Base-by-base conservation (phyloP, 2,888 invertebrate species). In the Cloeon dipterum region DNA sequence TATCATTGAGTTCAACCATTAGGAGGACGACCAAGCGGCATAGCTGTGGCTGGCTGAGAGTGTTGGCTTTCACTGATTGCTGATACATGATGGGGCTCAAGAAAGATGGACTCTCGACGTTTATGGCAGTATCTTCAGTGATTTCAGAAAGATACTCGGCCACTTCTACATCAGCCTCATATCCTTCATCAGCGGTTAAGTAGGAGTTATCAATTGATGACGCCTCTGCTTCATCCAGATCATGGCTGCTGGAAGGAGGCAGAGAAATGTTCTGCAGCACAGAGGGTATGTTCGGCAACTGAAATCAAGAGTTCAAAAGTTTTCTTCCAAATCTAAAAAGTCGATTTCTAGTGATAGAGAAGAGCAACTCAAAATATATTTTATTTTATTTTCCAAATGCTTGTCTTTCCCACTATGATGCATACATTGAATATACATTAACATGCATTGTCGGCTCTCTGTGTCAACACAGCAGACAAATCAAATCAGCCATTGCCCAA, bases 91-190 rank as follows among this genome's bases (percentile, higher is more conserved):
- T 20, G 7, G 26, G 10, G 14, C n/a, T 23, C n/a, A n/a, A n/a
- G n/a, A n/a, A 8, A 10, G 23, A 35, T 7, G 4, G 17, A 11
- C 16, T 18, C 8, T 16, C 23, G 4, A 4, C 8, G 2, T 2
- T 8, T 4, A 13, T 4, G 17, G 5, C 20, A 16, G 25, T 16
- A 5, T 34, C 20, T 10, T 17, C 36, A 20, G 20, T 21, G 2
- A 17, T 45, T 39, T 56, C 56, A 7, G 52, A 44, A 5, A 23
- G 21, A 11, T 32, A 33, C 16, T 36, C 36, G 5, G 17, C 54
- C 20, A 66, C 49, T 50, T 71, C 71, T 8, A 69, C 61, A 46
- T 71, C 71, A 4, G 70, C 71, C 55, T 71, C 71, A 44, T 71
- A 71, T 1, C 71, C 72, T 46, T 70, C 69, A 46, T 70, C 70